These are phyloP conservation scores for Erebia ligea DNA, from an alignment of 2,888 invertebrate species.

Conservation along the genomic window DNA sequence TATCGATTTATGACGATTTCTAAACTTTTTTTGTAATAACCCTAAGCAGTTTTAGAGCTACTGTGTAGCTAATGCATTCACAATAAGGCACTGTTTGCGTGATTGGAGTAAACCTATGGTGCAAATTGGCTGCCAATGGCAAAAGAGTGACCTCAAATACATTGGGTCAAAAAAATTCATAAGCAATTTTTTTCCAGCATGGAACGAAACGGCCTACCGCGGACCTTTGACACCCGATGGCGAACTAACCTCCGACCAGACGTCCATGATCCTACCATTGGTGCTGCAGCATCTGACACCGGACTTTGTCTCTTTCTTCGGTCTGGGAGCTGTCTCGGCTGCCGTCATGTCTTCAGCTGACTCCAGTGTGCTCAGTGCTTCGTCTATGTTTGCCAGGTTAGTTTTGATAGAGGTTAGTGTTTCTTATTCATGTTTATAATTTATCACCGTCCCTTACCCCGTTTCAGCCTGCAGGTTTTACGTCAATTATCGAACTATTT, in stretches of 20 bases:
- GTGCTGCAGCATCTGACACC: slow-evolving; percentile 98
- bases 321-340: slow-evolving; percentile 98
- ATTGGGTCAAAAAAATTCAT: neutral
- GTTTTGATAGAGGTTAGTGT: neutral
- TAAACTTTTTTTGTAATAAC: too few relatives aligned
- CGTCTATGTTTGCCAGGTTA: slow-evolving; percentile 97
- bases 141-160: neutral
- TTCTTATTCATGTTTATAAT: neutral
- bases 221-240: slow-evolving; percentile 85
- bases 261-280: slow-evolving; percentile 98
- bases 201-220: slow-evolving; percentile 96
- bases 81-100: too few relatives aligned
- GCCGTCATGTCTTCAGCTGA: slow-evolving; percentile 99
- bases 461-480: too few relatives aligned
- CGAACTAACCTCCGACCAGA: slow-evolving; percentile 88
- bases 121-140: neutral
- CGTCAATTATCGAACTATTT: too few relatives aligned
- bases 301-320: slow-evolving; percentile 97
- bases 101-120: neutral
- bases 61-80: neutral
- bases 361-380: slow-evolving; percentile 98
- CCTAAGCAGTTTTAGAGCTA: neutral
- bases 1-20: too few relatives aligned
- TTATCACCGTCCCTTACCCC: too few relatives aligned
- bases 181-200: slow-evolving; percentile 84